phyloP scores from a whole-genome alignment of 2,888 invertebrate genomes.

The Drosophila mulleri region DNA sequence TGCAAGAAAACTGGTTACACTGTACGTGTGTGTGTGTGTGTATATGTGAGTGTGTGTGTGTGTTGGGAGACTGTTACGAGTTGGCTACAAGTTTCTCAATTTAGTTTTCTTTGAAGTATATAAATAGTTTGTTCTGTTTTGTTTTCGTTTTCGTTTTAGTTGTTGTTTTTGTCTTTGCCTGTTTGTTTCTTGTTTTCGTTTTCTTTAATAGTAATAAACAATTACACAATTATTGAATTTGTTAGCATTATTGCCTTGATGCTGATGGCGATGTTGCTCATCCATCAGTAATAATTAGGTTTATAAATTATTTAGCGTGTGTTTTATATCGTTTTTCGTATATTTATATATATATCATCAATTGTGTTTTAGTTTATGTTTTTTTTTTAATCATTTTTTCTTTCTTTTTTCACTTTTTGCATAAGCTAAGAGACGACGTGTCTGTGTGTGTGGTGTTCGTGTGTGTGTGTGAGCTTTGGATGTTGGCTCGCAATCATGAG shows the following conservation, averaged over 20 bases:
- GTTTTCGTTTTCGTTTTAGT: slow-evolving; percentile 19
- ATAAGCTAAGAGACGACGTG: slow-evolving; percentile 40
- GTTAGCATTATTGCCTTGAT: slow-evolving; percentile 17
- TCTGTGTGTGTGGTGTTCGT: slow-evolving; percentile 52
- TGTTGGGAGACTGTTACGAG: slow-evolving; percentile 34
- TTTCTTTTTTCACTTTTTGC: slow-evolving; percentile 42
- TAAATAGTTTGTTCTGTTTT: slow-evolving; percentile 70
- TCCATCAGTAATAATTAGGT: slow-evolving; percentile 46
- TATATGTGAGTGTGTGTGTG: neutral
- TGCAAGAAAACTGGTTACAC: slow-evolving; percentile 16
- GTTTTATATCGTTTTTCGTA: slow-evolving; percentile 35
- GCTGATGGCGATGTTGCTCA: neutral
- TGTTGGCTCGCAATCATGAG: slow-evolving; percentile 77
- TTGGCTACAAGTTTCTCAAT: slow-evolving; percentile 59
- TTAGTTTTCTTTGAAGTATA: slow-evolving; percentile 43
- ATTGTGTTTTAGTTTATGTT: slow-evolving; percentile 9
- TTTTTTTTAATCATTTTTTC: slow-evolving; percentile 10
- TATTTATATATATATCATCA: slow-evolving; percentile 27
- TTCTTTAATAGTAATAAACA: slow-evolving; percentile 56
- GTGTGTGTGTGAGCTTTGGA: slow-evolving; percentile 31
- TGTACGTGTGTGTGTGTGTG: slow-evolving; percentile 11
- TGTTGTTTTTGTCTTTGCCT: neutral
- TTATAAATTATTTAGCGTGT: slow-evolving; percentile 72
- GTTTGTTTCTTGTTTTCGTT: slow-evolving; percentile 21
- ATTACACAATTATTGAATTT: slow-evolving; percentile 53